Evolutionary conservation across 2,888 invertebrate species (phyloP).

Genomic region (Tuta absoluta): DNA sequence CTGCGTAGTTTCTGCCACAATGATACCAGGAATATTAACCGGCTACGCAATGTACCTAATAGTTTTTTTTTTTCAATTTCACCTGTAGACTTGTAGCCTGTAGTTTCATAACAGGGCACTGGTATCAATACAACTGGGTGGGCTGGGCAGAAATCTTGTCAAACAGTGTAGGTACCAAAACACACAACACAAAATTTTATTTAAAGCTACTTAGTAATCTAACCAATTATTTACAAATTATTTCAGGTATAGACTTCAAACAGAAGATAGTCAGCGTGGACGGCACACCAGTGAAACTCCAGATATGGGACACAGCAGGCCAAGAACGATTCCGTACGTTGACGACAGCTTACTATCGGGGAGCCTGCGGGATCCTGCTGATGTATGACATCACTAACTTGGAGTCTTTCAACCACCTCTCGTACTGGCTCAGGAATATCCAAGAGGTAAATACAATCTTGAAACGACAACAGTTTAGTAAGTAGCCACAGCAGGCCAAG

Average conservation of each 20-base stretch:
- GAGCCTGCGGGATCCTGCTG: slow-evolving; percentile 94
- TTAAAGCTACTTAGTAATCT: background rate
- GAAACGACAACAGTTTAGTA: background rate
- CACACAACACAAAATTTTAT: background rate
- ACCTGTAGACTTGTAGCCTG: too few species aligned
- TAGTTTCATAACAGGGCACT: too few species aligned
- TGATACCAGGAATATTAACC: too few species aligned
- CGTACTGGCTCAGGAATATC: slow-evolving; percentile 94
- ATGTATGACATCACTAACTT: slow-evolving; percentile 95
- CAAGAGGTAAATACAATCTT: slow-evolving; percentile 84
- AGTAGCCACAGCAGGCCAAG: background rate
- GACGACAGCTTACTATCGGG: slow-evolving; percentile 93
- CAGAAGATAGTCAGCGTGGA: slow-evolving; percentile 94
- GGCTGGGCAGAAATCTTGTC: too few species aligned
- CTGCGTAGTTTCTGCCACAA: too few species aligned
- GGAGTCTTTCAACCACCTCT: slow-evolving; percentile 94
- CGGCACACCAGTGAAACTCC: slow-evolving; percentile 91
- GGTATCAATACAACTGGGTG: too few species aligned
- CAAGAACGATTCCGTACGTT: slow-evolving; percentile 88
- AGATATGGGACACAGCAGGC: slow-evolving; percentile 95
- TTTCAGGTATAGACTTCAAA: slow-evolving; percentile 92
- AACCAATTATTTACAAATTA: background rate
- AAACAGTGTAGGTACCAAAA: background rate
- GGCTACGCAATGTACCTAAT: too few species aligned
- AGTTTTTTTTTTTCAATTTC: too few species aligned